These are phyloP conservation scores for Cheilosia scutellata DNA, from an alignment of 2,888 invertebrate species.

Conservation along the genomic window DNA sequence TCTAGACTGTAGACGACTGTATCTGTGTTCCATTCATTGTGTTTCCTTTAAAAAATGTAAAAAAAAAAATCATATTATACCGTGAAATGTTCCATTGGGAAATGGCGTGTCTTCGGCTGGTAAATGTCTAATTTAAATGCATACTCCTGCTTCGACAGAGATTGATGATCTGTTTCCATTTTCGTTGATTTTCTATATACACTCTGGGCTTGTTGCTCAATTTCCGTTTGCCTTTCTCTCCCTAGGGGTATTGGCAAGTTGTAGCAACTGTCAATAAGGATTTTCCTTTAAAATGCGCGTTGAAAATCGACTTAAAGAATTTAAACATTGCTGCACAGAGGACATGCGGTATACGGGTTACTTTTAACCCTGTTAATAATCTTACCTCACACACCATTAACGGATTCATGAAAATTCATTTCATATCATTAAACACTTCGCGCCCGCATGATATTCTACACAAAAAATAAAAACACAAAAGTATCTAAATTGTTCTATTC, in stretches of 20 bases:
- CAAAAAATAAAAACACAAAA: background rate
- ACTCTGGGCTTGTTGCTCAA: conserved; percentile 53
- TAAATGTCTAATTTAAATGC: conserved; percentile 84
- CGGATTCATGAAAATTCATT: conserved; percentile 49
- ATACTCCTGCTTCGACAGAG: conserved; percentile 81
- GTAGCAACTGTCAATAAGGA: conserved; percentile 52
- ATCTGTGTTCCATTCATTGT: conserved; percentile 13
- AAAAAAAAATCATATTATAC: conserved; percentile 53
- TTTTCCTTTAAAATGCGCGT: conserved; percentile 23
- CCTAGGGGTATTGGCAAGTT: conserved; percentile 7
- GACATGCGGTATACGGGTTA: conserved; percentile 34
- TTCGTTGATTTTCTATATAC: conserved; percentile 57
- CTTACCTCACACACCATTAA: background rate
- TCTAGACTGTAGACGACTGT: conserved; percentile 4
- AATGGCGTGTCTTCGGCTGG: conserved; percentile 72
- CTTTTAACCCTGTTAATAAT: conserved; percentile 58
- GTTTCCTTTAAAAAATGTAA: conserved; percentile 29
- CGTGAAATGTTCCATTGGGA: conserved; percentile 71
- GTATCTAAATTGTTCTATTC: conserved; percentile 10
- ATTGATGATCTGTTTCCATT: conserved; percentile 81
- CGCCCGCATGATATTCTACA: conserved; percentile 50
- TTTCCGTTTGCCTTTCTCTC: conserved; percentile 27
- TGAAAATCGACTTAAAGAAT: conserved; percentile 26
- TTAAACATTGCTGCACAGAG: background rate
- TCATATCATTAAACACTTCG: conserved; percentile 17